Base-by-base conservation (phyloP, 2,797 vertebrate species). In the Aldrovandia affinis region DNA sequence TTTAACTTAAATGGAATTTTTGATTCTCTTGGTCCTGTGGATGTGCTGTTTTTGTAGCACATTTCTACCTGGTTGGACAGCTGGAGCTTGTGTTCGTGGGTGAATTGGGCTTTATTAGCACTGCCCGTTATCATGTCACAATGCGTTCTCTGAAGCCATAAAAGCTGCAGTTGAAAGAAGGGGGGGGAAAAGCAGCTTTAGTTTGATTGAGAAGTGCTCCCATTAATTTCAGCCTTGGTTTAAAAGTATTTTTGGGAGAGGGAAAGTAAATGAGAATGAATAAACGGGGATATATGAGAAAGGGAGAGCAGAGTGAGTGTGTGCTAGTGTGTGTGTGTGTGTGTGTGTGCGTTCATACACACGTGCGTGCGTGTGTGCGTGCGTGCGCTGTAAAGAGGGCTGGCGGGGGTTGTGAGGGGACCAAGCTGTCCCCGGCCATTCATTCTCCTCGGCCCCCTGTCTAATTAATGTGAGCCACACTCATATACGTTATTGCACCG, bases 391-490 rank as follows among this genome's bases (percentile, higher is more conserved):
- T 9, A 12, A 42, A 14, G 2, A 92, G 88, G 75, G 70, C 20
- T n/a, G n/a, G 9, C 3, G 47, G 18, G 88, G 85, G 86, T 79
- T 44, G 82, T 91, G 91, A 92, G 91, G 83, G 84, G 57, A 88
- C 92, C 92, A 94, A 92, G 89, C 92, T 93, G 92, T 95, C 93
- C 93, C 93, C 89, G 91, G 91, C 92, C 95, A 92, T 96, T 97
- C 96, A 96, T 97, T 97, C 96, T 96, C 93, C 93, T 79, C 91
- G 87, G 88, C 94, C 96, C 96, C 95, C 93, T 95, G 96, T 97
- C 97, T 98, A 98, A 98, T 98, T 98, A 98, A 98, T 97, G 96
- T 95, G 94, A 95, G 96, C 93, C 93, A 94, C 95, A 93, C 96
- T 97, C 93, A 95, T 96, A 96, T 96, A 96, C 94, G 94, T 96